Evolutionary conservation across 1,140 invertebrate species (phyloP), one percentile per base, ranked within the genome.

Genomic region (Euborellia annulipes): DNA sequence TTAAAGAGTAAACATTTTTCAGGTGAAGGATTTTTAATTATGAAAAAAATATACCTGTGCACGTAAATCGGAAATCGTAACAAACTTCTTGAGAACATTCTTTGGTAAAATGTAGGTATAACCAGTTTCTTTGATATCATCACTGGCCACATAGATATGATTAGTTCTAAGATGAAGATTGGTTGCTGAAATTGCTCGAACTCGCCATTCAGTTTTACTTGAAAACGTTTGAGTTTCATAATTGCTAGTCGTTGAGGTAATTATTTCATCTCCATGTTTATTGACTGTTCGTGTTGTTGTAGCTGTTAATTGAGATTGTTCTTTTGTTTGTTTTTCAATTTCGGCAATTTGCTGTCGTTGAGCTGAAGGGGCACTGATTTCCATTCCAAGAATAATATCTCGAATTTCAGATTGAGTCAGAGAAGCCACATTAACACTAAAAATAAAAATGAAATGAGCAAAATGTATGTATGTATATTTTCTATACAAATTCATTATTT

Each of bases 321-420:
- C 95, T 60, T 98, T 98, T 4, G 94, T 98, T 66, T 98, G 95
- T 62, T 99, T 99, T 63, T 99, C 96, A 56, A 99, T 99, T 65
- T 99, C 96, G 2, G 94, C 94, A 53, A 99, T 98, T 65, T 99
- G 95, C 62, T 98, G 95, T 40, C 96, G 71, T 61, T 99, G 94
- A 0, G 93, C 92, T 0, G 92, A 97, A 0, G 96, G 96, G 1
- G 96, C 95, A 27, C 90, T 95, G 49, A 99, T 98, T 68, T 99
- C 96, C 94, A 98, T 98, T 59, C 96, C 96, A 20, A 99, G 72
- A 57, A 99, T 98, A 48, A 99, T 98, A 62, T 99, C 96, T 48
- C 95, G 79, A 56, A 98, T 98, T 71, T 98, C 95, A 0, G 93
- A 97, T 60, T 98, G 95, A 0, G 95, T 99, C 9, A 99, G 68